Evolutionary conservation across 1,140 invertebrate species (phyloP), one percentile per base, ranked within the genome.

Genomic region (Habropoda laboriosa): DNA sequence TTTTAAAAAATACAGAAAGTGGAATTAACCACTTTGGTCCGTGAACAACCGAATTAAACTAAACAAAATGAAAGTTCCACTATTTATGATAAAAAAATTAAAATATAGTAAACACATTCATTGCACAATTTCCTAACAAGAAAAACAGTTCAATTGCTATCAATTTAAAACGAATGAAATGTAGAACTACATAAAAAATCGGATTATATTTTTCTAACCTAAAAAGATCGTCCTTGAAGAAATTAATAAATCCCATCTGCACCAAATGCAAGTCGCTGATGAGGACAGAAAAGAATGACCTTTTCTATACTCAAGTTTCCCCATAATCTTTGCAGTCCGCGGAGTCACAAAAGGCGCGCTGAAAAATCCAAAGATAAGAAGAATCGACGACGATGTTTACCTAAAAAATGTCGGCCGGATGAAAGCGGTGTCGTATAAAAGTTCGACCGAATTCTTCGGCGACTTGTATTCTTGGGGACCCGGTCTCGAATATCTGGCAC

Each of bases 361-460:
- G 42, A 35, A 51, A 35, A 63, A 63, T 21, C 21, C n/a, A 38
- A 35, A 18, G 71, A 63, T 49, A 63, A 51, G 32, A 38, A 47
- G 58, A 58, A 72, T 40, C 68, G 32, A n/a, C 32, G 32, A 24
- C n/a, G 57, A 47, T 74, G 71, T 74, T 74, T 74, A 18, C n/a
- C n/a, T 12, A 74, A 63, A 63, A 57, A 67, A 42, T 66, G 27
- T 53, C 30, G 8, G 13, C 35, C 18, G 18, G 35, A 8, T 42
- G 51, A 66, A 75, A 66, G 49, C 51, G 49, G 73, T 53, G 42
- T 21, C 10, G 72, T 18, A 58, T 16, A 30, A 58, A 58, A 58
- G 64, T 77, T 53, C 35, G 24, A 24, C 5, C 24, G 61, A 66
- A 67, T 53, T 76, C 49, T 45, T 67, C 12, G 24, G 27, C 49